Evolutionary conservation across 2,113 vertebrate species (phyloP).

Genomic region (Ceyx margarethae): DNA sequence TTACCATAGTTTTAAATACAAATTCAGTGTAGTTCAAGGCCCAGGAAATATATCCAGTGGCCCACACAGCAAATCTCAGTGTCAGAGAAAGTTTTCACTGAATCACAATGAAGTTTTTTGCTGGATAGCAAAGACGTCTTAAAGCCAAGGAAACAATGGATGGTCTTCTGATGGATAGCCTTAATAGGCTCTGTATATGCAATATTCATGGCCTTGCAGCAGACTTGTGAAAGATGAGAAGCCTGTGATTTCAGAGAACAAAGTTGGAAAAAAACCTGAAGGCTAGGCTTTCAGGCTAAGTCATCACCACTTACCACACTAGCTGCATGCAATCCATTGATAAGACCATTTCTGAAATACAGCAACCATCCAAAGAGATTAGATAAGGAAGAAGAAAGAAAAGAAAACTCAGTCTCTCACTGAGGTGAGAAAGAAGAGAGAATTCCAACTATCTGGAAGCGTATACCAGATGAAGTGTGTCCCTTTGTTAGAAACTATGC

Average conservation of each 20-base stretch:
- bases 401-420: not conserved
- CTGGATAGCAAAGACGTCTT: not conserved
- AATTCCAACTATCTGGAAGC: not conserved
- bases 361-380: not conserved
- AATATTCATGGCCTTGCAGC: not conserved
- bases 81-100: not conserved
- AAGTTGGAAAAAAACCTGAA: not conserved
- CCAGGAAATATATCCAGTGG: fast-evolving
- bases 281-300: not conserved
- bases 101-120: not conserved
- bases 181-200: not conserved
- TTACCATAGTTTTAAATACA: not conserved
- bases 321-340: not conserved
- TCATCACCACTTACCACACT: not conserved
- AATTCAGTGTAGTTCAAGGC: not conserved
- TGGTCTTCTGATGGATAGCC: not conserved
- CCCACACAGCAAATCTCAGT: not conserved
- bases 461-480: not conserved
- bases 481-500: not conserved
- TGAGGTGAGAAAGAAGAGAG: not conserved
- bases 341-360: not conserved
- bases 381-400: not conserved
- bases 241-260: not conserved
- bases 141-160: not conserved
- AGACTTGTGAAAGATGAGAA: not conserved